phyloP scores from a whole-genome alignment of 1,140 invertebrate genomes.

The Spodoptera litura region DNA sequence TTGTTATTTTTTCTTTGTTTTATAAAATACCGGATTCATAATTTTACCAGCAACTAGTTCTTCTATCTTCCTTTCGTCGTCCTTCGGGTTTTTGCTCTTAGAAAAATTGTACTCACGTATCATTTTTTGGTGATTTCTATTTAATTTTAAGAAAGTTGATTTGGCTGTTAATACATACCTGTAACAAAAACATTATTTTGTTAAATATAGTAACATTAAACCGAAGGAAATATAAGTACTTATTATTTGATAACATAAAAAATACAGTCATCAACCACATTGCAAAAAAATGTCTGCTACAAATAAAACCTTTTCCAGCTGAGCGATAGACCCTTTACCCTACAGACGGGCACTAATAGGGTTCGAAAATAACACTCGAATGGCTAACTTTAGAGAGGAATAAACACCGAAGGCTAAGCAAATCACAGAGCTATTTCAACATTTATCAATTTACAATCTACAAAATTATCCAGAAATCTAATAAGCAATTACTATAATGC shows the following conservation, averaged over 20 bases:
- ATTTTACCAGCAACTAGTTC: too few relatives aligned
- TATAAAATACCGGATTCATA: too few relatives aligned
- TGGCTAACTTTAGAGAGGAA: constrained; percentile 18
- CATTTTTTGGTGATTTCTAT: too few relatives aligned
- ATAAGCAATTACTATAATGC: constrained; percentile 45
- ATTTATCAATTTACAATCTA: constrained; percentile 26
- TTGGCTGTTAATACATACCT: constrained; percentile 10
- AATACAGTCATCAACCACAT: too few relatives aligned
- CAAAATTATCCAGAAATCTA: constrained; percentile 21
- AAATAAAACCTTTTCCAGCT: constrained; percentile 1
- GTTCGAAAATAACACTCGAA: constrained; percentile 13
- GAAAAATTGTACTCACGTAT: too few relatives aligned
- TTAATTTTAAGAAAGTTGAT: background rate
- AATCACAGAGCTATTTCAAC: constrained; percentile 16
- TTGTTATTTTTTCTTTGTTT: too few relatives aligned
- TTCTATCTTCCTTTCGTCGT: too few relatives aligned
- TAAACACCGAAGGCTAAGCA: constrained; percentile 19
- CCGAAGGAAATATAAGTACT: too few relatives aligned
- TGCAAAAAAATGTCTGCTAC: background rate
- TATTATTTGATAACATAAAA: too few relatives aligned
- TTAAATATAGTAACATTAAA: too few relatives aligned
- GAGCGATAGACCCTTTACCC: background rate
- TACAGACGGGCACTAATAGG: background rate
- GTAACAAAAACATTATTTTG: constrained; percentile 4
- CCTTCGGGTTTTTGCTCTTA: too few relatives aligned